Conservation (phyloP, 2,888 invertebrate genomes). For the Villa cingulata region DNA sequence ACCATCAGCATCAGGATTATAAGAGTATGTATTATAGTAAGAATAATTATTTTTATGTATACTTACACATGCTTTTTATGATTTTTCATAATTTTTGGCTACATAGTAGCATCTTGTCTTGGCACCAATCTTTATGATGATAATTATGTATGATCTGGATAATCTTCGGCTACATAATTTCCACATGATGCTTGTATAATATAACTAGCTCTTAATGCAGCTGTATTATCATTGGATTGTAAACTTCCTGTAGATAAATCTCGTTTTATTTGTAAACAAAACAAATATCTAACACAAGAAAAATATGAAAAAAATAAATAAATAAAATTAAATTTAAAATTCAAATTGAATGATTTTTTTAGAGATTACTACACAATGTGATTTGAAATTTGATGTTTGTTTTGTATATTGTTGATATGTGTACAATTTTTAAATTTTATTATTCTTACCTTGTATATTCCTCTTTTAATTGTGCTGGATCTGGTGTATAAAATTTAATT, state of each 20-base stretch:
- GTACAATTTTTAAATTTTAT: too few relatives aligned
- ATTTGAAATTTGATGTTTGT: too few relatives aligned
- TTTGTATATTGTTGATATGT: too few relatives aligned
- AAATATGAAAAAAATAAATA: not conserved
- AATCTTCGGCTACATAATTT: slow-evolving; percentile 87
- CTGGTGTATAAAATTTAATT: slow-evolving; percentile 98
- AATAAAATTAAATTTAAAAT: not conserved
- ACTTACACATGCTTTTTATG: slow-evolving; percentile 95
- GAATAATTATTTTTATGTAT: too few relatives aligned
- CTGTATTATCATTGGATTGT: slow-evolving; percentile 97
- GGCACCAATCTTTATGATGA: slow-evolving; percentile 92
- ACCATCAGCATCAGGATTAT: too few relatives aligned
- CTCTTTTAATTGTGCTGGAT: slow-evolving; percentile 93
- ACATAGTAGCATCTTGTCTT: slow-evolving; percentile 83
- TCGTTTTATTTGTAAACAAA: slow-evolving; percentile 94
- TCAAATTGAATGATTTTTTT: too few relatives aligned
- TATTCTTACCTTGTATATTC: slow-evolving; percentile 64
- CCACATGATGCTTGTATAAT: slow-evolving; percentile 98
- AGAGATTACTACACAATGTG: too few relatives aligned
- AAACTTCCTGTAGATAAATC: slow-evolving; percentile 85
- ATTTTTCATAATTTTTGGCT: slow-evolving; percentile 95
- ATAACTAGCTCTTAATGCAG: slow-evolving; percentile 95
- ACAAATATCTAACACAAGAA: slow-evolving; percentile 63
- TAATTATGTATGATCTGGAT: slow-evolving; percentile 92
- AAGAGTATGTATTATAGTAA: too few relatives aligned